These are phyloP conservation scores for Adela reaumurella DNA, from an alignment of 2,888 invertebrate genomes.

Conservation along the genomic window DNA sequence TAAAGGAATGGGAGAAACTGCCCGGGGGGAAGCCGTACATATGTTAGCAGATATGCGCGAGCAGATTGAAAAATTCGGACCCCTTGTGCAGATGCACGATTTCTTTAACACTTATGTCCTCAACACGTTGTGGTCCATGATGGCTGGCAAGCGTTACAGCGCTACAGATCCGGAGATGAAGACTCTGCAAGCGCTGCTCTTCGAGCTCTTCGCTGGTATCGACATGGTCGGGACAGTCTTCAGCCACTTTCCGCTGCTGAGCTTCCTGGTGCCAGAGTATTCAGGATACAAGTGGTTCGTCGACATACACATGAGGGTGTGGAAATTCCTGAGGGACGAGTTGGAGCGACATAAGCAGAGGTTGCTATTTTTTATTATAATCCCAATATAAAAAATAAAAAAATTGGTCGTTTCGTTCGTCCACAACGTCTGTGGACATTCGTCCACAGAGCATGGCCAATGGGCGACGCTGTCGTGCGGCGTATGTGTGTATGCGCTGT, in stretches of 20 bases:
- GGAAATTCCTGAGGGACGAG: slow-evolving; percentile 70
- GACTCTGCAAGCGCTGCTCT: slow-evolving; percentile 63
- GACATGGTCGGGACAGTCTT: slow-evolving; percentile 81
- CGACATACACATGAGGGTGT: slow-evolving; percentile 65
- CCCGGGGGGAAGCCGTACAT: slow-evolving; percentile 65
- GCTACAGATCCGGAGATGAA: slow-evolving; percentile 67
- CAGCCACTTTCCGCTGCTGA: slow-evolving; percentile 73
- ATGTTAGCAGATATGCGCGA: slow-evolving; percentile 55
- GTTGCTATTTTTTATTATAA: slow-evolving; percentile 14
- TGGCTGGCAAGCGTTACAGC: slow-evolving; percentile 72
- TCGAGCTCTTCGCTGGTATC: slow-evolving; percentile 67
- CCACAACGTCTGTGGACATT: too few species aligned
- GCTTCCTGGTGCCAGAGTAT: slow-evolving; percentile 66
- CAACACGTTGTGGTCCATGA: slow-evolving; percentile 80
- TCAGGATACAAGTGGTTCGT: slow-evolving; percentile 76
- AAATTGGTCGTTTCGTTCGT: too few species aligned
- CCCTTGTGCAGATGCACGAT: slow-evolving; percentile 65
- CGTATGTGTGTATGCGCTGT: too few species aligned
- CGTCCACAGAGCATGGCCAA: too few species aligned
- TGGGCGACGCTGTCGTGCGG: too few species aligned
- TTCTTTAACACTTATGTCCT: slow-evolving; percentile 73
- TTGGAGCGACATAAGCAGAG: slow-evolving; percentile 66
- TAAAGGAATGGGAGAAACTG: slow-evolving; percentile 68
- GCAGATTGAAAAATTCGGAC: slow-evolving; percentile 27
- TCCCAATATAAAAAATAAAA: too few species aligned